Evolutionary conservation across 2,797 vertebrate genomes (phyloP), one percentile per base, ranked within the genome.

Genomic region (Epinephelus awoara): DNA sequence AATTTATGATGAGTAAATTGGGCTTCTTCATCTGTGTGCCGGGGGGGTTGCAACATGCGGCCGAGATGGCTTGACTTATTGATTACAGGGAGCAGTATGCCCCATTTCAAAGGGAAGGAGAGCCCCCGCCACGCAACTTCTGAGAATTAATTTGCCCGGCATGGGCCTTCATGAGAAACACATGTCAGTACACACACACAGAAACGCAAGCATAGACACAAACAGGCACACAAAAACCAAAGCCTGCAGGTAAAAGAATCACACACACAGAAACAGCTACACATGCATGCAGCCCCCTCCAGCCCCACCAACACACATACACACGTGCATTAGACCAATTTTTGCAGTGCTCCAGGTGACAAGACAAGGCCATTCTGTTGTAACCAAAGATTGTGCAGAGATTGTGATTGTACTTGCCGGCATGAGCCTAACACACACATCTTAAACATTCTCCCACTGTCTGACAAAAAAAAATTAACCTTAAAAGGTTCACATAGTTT

Each of bases 101-200:
- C 95, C 95, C 94, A 93, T 96, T 96, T 96, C 95, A 96, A 96
- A 96, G 95, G 86, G 93, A 95, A 93, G 94, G 93, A 93, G 94
- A 94, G 95, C 92, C 93, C 94, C 94, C 89, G 87, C 93, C 93
- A 93, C 79, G 92, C 93, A 95, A 95, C 95, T 95, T 96, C 95
- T 95, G 94, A 95, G 95, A 96, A 96, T 96, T 95, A 96, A 96
- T 96, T 95, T 95, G 93, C 94, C 94, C 93, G 91, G 93, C 94
- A 94, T 93, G 93, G 92, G 92, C 93, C 93, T 95, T 95, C 95
- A 96, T 96, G 93, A 95, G 95, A 95, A 96, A 96, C 95, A 96
- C 93, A 95, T 96, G 96, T 96, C 90, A 87, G 73, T 88, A 88
- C 87, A 92, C 94, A 92, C 86, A 82, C 77, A 75, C 76, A 82